Conservation (phyloP, 2,888 invertebrate genomes). For the Magallana nippona region DNA sequence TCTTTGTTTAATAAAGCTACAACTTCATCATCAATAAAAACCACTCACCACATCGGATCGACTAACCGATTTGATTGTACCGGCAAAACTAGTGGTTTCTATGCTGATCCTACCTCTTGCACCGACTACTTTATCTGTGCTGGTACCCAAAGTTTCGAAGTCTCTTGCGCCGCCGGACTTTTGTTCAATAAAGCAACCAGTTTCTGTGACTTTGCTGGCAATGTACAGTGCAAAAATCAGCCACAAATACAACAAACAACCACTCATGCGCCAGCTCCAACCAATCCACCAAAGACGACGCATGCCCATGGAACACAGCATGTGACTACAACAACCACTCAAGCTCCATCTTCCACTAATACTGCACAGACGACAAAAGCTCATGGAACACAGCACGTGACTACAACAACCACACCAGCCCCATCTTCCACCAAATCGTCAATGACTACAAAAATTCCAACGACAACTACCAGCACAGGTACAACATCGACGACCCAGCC, state of each 20-base stretch:
- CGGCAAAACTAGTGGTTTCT: conserved; percentile 40
- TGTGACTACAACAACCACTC: neutral
- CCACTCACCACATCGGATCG: conserved; percentile 25
- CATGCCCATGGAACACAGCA: conserved; percentile 16
- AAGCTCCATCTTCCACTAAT: neutral
- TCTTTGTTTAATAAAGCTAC: neutral
- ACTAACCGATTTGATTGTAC: conserved; percentile 42
- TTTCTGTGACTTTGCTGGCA: conserved; percentile 44
- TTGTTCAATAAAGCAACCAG: conserved; percentile 58
- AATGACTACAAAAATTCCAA: conserved; percentile 15
- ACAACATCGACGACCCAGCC: neutral
- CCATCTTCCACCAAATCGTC: neutral
- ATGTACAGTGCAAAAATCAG: conserved; percentile 32
- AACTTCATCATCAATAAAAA: neutral
- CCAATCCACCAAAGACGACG: conserved; percentile 18
- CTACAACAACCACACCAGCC: neutral
- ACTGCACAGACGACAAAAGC: conserved; percentile 17
- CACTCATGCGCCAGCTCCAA: neutral
- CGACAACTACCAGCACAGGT: neutral
- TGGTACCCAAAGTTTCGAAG: conserved; percentile 16
- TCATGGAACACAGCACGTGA: conserved; percentile 11
- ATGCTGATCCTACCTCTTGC: conserved; percentile 43
- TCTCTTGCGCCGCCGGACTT: conserved; percentile 51
- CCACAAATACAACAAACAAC: neutral
- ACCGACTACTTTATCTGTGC: conserved; percentile 46